Evolutionary conservation across 2,888 invertebrate species (phyloP).

Genomic region (Perizoma affinitatum): DNA sequence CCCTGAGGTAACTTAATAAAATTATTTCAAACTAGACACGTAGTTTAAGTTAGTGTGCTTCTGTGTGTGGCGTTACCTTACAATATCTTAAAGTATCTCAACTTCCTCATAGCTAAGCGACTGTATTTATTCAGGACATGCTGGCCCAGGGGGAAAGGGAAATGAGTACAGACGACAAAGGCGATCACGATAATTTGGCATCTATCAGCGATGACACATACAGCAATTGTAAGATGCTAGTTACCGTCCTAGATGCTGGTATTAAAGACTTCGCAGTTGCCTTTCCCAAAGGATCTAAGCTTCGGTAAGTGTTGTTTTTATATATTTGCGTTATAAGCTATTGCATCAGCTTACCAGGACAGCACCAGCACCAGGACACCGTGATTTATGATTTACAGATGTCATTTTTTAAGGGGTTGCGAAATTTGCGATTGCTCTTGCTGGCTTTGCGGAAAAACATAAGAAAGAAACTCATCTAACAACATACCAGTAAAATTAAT

Average conservation of each 20-base stretch:
- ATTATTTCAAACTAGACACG: too few species aligned
- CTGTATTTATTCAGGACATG: constrained; percentile 14
- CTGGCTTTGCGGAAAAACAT: too few species aligned
- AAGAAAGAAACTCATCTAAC: too few species aligned
- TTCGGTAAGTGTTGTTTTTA: constrained; percentile 90
- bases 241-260: constrained; percentile 89
- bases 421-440: too few species aligned
- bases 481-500: too few species aligned
- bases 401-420: too few species aligned
- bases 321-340: too few species aligned
- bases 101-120: background rate
- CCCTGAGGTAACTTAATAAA: constrained; percentile 57
- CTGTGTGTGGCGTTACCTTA: background rate
- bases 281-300: constrained; percentile 95
- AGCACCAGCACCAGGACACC: too few species aligned
- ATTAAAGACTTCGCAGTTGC: constrained; percentile 95
- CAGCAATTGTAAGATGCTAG: constrained; percentile 93
- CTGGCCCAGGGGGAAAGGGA: background rate
- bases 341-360: too few species aligned
- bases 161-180: constrained; percentile 10
- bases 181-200: constrained; percentile 55
- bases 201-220: constrained; percentile 33
- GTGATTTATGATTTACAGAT: too few species aligned
- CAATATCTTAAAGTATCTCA: background rate
- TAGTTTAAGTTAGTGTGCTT: background rate